A percentile compares a stretch with the other conserved stretches of the same genome.
phyloP scores from a whole-genome alignment of 2,888 invertebrate species.

The Loripinus fragilis region DNA sequence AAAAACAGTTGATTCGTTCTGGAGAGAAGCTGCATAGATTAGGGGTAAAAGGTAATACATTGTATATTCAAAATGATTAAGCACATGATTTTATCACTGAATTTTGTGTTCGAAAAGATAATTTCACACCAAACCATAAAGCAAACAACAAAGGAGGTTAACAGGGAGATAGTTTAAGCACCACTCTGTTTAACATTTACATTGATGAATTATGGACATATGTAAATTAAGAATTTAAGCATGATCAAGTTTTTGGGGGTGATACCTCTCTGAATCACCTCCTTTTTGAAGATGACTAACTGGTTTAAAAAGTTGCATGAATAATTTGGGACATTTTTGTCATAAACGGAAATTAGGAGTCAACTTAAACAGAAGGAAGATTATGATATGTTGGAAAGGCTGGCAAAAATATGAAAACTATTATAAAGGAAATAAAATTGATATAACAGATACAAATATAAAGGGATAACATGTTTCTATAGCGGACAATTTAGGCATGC shows the following conservation, averaged over 20 bases:
- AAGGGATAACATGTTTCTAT: constrained; percentile 2
- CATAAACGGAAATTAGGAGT: constrained; percentile 5
- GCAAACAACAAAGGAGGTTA: constrained; percentile 15
- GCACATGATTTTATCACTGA: constrained; percentile 15
- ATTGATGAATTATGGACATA: constrained; percentile 33
- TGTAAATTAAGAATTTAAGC: not conserved
- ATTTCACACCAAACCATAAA: constrained; percentile 13
- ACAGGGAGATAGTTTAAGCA: constrained; percentile 27
- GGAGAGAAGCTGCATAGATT: not conserved
- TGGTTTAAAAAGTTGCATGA: not conserved
- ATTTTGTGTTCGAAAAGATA: constrained; percentile 15
- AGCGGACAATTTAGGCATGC: constrained; percentile 3
- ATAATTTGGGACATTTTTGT: not conserved
- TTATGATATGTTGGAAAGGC: not conserved
- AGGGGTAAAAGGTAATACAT: not conserved
- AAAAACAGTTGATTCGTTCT: constrained; percentile 28
- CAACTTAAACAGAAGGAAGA: not conserved
- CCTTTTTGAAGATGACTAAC: constrained; percentile 6
- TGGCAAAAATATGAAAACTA: constrained; percentile 5
- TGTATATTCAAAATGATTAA: constrained; percentile 11
- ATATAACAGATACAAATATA: not conserved
- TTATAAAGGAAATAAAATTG: not conserved
- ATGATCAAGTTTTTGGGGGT: not conserved
- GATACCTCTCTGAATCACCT: not conserved
- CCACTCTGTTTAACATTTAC: constrained; percentile 21